A percentile compares a stretch with the other conserved stretches of the same genome.
phyloP scores from a whole-genome alignment of 2,113 vertebrate genomes.

The Pitta sordida region DNA sequence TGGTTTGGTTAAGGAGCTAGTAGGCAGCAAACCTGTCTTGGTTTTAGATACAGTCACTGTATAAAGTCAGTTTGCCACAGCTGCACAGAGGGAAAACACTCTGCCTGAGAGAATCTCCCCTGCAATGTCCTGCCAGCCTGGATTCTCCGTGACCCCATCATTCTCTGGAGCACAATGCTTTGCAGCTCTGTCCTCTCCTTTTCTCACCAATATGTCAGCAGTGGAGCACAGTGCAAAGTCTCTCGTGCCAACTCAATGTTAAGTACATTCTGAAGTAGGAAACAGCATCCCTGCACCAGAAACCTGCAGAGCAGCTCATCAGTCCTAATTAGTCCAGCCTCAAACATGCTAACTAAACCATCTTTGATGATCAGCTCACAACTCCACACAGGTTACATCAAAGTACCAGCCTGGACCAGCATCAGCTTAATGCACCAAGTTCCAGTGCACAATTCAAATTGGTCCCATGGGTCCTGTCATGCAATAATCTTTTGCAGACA shows the following conservation, averaged over 20 bases:
- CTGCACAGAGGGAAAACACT: neutral
- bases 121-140: neutral
- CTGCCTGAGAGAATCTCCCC: neutral
- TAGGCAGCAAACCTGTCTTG: neutral
- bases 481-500: neutral
- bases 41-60: neutral
- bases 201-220: fast-evolving
- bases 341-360: neutral
- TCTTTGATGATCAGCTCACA: neutral
- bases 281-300: neutral
- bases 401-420: neutral
- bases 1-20: neutral
- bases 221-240: neutral
- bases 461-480: neutral
- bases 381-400: neutral
- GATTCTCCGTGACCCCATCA: neutral
- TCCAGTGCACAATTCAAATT: neutral
- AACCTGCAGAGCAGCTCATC: neutral
- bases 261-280: neutral
- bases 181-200: neutral
- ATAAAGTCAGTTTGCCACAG: fast-evolving
- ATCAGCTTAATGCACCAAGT: neutral
- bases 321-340: neutral
- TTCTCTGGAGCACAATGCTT: neutral
- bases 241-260: neutral